These are phyloP conservation scores for Micromys minutus DNA, from an alignment of 2,113 vertebrate species.

Conservation along the genomic window DNA sequence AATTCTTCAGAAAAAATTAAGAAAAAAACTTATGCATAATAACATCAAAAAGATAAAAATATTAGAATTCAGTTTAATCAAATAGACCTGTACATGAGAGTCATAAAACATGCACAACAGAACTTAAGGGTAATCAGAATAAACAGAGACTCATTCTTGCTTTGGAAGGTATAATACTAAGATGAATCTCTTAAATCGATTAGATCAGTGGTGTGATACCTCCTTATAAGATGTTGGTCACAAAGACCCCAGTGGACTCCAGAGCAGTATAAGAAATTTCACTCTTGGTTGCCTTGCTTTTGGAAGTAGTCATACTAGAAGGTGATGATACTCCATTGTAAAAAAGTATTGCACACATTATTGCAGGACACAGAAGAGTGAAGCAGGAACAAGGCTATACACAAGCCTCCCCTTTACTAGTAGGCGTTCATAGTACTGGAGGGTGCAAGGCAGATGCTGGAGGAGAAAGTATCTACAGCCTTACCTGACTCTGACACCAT, in stretches of 20 bases:
- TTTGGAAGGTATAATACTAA: background rate
- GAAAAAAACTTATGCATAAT: background rate
- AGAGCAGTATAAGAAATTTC: background rate
- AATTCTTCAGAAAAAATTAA: background rate
- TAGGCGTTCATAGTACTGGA: background rate
- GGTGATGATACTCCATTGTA: background rate
- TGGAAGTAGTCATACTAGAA: background rate
- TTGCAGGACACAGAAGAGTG: background rate
- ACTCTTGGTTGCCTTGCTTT: background rate
- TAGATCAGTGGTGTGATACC: background rate
- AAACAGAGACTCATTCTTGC: background rate
- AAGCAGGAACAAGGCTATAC: background rate
- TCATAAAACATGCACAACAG: background rate
- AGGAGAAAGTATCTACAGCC: background rate
- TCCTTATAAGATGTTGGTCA: background rate
- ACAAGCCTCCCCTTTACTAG: background rate
- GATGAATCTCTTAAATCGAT: background rate
- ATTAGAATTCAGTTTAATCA: background rate
- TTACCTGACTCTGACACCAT: too few relatives aligned
- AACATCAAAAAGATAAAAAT: constrained; percentile 8
- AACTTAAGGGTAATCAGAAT: background rate
- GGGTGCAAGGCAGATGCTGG: background rate
- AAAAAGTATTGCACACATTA: too few relatives aligned
- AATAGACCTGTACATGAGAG: background rate
- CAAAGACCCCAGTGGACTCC: background rate